A percentile compares a stretch with the other conserved stretches of the same genome.
phyloP scores from a whole-genome alignment of 2,888 invertebrate species.

The Eurois occulta region DNA sequence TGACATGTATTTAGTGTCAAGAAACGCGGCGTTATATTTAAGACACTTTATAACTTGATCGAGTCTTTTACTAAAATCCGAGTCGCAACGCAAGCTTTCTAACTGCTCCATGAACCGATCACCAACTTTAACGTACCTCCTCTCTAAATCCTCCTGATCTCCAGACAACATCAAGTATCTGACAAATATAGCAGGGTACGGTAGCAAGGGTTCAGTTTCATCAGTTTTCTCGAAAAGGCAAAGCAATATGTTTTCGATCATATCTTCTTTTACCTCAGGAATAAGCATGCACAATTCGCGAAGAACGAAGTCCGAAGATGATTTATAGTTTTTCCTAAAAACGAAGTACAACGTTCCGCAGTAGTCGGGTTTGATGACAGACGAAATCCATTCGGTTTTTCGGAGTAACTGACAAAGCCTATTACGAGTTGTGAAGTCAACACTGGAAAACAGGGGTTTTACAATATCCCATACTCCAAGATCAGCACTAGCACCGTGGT shows the following conservation, averaged over 20 bases:
- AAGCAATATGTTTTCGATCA: slow-evolving; percentile 64
- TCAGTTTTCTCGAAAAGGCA: slow-evolving; percentile 57
- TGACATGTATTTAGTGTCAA: slow-evolving; percentile 70
- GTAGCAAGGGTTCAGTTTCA: slow-evolving; percentile 43
- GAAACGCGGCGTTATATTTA: slow-evolving; percentile 74
- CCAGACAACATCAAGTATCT: slow-evolving; percentile 75
- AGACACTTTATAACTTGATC: slow-evolving; percentile 69
- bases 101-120: slow-evolving; percentile 72
- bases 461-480: slow-evolving; percentile 74
- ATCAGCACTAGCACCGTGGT: slow-evolving; percentile 61
- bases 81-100: slow-evolving; percentile 26
- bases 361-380: slow-evolving; percentile 73
- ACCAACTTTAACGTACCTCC: slow-evolving; percentile 69
- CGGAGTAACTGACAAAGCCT: slow-evolving; percentile 40
- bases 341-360: slow-evolving; percentile 70
- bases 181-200: slow-evolving; percentile 72
- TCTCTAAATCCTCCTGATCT: slow-evolving; percentile 66
- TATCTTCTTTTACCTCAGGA: slow-evolving; percentile 63
- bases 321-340: slow-evolving; percentile 57
- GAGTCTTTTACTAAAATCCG: slow-evolving; percentile 37
- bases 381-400: slow-evolving; percentile 67
- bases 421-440: slow-evolving; percentile 60
- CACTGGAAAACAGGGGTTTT: slow-evolving; percentile 68
- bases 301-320: slow-evolving; percentile 63
- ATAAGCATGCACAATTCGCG: slow-evolving; percentile 69